A percentile compares a stretch with the other conserved stretches of the same genome.
phyloP scores from a whole-genome alignment of 2,797 vertebrate species.

The Gymnoscopelus braueri region DNA sequence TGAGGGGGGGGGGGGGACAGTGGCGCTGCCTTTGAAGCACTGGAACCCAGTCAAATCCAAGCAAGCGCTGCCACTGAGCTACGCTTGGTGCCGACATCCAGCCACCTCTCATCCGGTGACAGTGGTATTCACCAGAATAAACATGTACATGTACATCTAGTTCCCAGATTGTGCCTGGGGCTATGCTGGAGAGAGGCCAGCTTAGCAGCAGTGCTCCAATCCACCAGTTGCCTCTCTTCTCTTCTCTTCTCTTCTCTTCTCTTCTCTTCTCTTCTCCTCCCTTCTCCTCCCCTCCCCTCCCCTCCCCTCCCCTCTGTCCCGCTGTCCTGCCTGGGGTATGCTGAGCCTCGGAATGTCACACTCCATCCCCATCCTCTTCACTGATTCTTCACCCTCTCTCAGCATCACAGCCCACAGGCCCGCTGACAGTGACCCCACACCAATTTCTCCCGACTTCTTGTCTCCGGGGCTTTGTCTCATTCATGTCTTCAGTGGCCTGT shows the following conservation, averaged over 20 bases:
- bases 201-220: conserved; percentile 34
- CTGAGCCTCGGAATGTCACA: conserved; percentile 30
- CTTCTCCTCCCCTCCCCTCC: not conserved
- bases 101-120: conserved; percentile 57
- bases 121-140: conserved; percentile 54
- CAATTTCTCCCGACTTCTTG: conserved; percentile 1
- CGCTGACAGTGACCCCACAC: conserved; percentile 25
- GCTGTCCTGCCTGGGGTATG: conserved; percentile 20
- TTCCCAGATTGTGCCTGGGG: conserved; percentile 45
- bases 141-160: conserved; percentile 32
- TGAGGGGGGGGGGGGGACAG: not conserved
- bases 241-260: not conserved
- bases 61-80: conserved; percentile 47
- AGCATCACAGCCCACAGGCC: conserved; percentile 36
- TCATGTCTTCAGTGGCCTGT: conserved; percentile 29
- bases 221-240: conserved; percentile 12
- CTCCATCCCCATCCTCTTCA: conserved; percentile 25
- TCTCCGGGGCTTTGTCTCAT: conserved; percentile 16
- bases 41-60: conserved; percentile 62
- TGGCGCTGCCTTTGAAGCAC: conserved; percentile 61
- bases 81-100: conserved; percentile 38
- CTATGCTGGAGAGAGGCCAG: conserved; percentile 53
- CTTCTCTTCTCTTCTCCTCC: not conserved
- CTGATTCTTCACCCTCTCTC: conserved; percentile 12
- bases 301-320: not conserved